Base-by-base conservation (phyloP, 1,140 invertebrate genomes). In the Brachionus calyciflorus region DNA sequence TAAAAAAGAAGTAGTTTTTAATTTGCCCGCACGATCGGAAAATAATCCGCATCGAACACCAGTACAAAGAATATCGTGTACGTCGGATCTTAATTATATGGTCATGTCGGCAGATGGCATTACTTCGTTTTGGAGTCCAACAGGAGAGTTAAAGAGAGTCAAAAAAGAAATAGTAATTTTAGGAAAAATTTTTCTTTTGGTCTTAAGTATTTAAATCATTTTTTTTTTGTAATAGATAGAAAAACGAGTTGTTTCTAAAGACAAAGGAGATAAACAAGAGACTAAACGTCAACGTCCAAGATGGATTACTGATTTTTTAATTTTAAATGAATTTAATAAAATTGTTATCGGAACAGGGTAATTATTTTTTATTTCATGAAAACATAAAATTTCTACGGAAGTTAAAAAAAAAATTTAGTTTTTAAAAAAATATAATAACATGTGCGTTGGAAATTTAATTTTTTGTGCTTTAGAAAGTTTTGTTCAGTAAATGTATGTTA, bases 241-340 rank as follows among this genome's bases (percentile, higher is more conserved):
- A 21, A 53, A 76, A 46, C 24, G 37, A 14, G 12, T 76, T 24
- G n/a, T 40, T 26, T 12, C 21, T 14, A 73, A 76, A 76, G 70
- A 76, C 2, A 76, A 76, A 26, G 70, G 49, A 19, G 33, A 55
- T 6, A 76, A 76, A 76, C 37, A 30, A 19, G 46, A 77, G 3
- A 26, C 53, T 4, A 77, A 77, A 28, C 40, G 75, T 26, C 79
- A 78, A 24, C 83, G 84, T 63, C 79, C 80, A 33, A 85, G 85
- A 80, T 85, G 83, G 83, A 84, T 85, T 40, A 85, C 84, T 80
- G 83, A 85, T 76, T 85, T 83, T 79, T 80, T 81, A 14, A 81
- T 85, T 7, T 82, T 85, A 81, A 69, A 80, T 40, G 81, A 85
- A 53, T 85, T 81, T 76, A 84, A 83, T 76, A 85, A 85, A 79